Evolutionary conservation across 2,888 invertebrate genomes (phyloP).

Genomic region (Harpalus rufipes): DNA sequence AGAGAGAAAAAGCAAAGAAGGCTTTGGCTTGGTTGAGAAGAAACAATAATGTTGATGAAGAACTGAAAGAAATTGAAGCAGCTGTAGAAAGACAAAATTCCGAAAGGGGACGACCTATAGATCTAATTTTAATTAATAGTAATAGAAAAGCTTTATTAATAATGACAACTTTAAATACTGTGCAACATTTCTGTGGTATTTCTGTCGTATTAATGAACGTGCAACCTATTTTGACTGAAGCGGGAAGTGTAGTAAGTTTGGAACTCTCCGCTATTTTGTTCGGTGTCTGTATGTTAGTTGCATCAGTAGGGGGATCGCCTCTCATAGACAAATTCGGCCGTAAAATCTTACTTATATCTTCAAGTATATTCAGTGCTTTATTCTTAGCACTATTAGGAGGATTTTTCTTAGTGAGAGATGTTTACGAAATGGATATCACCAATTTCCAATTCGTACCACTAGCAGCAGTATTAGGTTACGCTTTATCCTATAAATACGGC

Average conservation of each 20-base stretch:
- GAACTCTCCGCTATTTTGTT: conserved; percentile 74
- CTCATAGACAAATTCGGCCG: conserved; percentile 74
- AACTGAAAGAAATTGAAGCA: conserved; percentile 73
- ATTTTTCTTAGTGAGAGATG: conserved; percentile 73
- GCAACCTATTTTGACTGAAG: conserved; percentile 74
- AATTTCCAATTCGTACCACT: conserved; percentile 75
- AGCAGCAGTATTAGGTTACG: conserved; percentile 74
- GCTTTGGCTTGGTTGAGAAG: conserved; percentile 72
- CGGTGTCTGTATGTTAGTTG: conserved; percentile 74
- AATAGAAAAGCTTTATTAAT: conserved; percentile 75
- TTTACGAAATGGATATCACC: conserved; percentile 70
- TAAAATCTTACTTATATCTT: conserved; percentile 73
- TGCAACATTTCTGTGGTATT: conserved; percentile 75
- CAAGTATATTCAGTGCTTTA: conserved; percentile 73
- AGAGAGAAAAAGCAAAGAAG: conserved; percentile 72
- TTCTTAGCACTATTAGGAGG: conserved; percentile 73
- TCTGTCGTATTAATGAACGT: conserved; percentile 76
- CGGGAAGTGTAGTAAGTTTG: conserved; percentile 73
- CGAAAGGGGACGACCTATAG: conserved; percentile 74
- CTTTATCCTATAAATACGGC: conserved; percentile 74
- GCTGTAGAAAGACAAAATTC: conserved; percentile 74
- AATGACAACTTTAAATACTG: conserved; percentile 74
- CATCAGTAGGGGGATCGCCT: conserved; percentile 72
- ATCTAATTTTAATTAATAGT: conserved; percentile 74
- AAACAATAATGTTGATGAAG: conserved; percentile 72